Base-by-base conservation (phyloP, 2,888 invertebrate genomes). In the Malthinus seriepunctatus region DNA sequence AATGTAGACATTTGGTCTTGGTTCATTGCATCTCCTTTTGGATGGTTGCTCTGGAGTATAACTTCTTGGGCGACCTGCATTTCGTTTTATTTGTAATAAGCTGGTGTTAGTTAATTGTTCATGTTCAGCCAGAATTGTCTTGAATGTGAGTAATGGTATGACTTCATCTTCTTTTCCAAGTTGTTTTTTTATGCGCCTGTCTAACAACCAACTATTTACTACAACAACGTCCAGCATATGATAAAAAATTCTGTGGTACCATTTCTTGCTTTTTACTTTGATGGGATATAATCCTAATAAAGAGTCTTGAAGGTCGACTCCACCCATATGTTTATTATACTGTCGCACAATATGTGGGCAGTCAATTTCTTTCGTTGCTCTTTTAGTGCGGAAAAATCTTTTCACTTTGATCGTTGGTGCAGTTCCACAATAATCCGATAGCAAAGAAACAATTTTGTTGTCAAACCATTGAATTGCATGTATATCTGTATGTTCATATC, bases 211-310 rank as follows among this genome's bases (percentile, higher is more conserved):
- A 3, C 53, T 47, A 45, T 64, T 64, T 1, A 60, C 56, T 8
- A 50, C 35, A 1, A 59, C 44, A 7, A 55, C 34, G 48, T 64
- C 57, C 8, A 64, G 38, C 33, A 64, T 50, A 48, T 58, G 60
- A 39, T 53, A 60, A 35, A 63, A 64, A 4, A 64, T 51, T 10
- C 52, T 35, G n/a, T 60, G 44, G 34, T 63, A 63, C 58, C 64
- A 61, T 33, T 63, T 64, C 11, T 50, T 49, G 38, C 62, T 57
- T 51, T 51, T 63, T 12, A 60, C 14, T 51, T 56, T 54, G 7
- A 58, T 63, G 44, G 55, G 57, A 46, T 61, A 55, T 1, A 57
- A 46, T n/a, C 54, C 60, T 8, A 64, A 11, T 9, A 59, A 52
- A 10, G 56, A 53, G 35, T 64, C 60, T 23, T 60, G 42, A 5